Evolutionary conservation across 53 echinoderm and acorn worm genomes (phyloP).

Genomic region (Patiria pectinifera): DNA sequence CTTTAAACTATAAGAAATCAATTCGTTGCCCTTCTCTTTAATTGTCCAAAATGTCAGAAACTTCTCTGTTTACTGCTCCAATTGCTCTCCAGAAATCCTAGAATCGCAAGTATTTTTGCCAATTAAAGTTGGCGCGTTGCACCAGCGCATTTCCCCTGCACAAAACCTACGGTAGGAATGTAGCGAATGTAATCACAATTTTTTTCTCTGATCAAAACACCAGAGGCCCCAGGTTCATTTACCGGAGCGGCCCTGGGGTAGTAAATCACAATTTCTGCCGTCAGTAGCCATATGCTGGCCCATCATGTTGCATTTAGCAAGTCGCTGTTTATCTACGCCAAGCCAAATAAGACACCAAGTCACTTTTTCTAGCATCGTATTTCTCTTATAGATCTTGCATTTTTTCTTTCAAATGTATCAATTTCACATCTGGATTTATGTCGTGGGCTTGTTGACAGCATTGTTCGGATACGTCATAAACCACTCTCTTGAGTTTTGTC

Average conservation of each 20-base stretch:
- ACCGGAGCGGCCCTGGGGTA: background rate
- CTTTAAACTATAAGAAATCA: background rate
- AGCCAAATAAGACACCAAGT: background rate
- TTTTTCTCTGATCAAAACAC: background rate
- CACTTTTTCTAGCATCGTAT: too few species aligned
- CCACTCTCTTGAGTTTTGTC: background rate
- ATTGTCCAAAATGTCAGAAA: background rate
- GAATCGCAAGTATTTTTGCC: background rate
- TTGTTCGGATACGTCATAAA: background rate
- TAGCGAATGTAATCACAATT: background rate
- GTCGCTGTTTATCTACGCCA: background rate
- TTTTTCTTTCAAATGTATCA: background rate
- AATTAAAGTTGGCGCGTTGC: background rate
- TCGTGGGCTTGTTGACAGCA: background rate
- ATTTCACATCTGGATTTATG: background rate
- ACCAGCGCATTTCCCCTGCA: background rate
- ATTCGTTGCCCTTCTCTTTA: background rate
- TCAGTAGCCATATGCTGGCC: background rate
- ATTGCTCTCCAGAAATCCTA: background rate
- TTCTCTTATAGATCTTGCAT: too few species aligned
- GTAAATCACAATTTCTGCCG: conserved; percentile 17
- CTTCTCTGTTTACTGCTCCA: background rate
- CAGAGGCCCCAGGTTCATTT: background rate
- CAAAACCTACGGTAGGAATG: background rate
- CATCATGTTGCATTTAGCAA: background rate